Percentiles rank a stretch among this genome's conserved stretches.
phyloP scores from a whole-genome alignment of 35 echinoderm and acorn worm species.

The Apostichopus parvimensis region DNA sequence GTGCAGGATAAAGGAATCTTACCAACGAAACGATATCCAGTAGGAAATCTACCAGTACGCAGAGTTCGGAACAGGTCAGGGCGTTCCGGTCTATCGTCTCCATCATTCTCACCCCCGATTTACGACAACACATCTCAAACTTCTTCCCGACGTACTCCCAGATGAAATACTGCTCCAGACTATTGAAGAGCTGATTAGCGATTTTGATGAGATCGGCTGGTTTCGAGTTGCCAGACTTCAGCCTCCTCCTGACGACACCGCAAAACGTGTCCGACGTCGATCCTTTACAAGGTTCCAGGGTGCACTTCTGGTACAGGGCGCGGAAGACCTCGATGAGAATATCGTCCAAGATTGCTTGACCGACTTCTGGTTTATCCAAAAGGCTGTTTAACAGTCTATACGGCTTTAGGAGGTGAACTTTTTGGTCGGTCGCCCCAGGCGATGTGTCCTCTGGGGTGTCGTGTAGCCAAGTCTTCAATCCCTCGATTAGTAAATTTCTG shows the following conservation, averaged over 20 bases:
- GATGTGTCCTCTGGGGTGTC: constrained; percentile 55
- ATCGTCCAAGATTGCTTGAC: constrained; percentile 84
- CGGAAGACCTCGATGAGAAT: constrained; percentile 94
- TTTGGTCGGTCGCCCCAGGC: constrained; percentile 53
- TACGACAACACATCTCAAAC: constrained; percentile 91
- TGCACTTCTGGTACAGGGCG: constrained; percentile 85
- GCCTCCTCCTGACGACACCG: constrained; percentile 26
- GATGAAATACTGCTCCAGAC: constrained; percentile 94
- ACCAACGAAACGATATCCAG: constrained; percentile 95
- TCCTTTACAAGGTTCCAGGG: neutral
- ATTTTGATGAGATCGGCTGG: constrained; percentile 92
- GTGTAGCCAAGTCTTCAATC: constrained; percentile 79
- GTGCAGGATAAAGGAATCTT: constrained; percentile 13
- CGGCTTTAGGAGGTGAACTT: constrained; percentile 69
- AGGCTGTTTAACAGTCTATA: constrained; percentile 95
- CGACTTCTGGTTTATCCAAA: constrained; percentile 94
- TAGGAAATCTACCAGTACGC: constrained; percentile 89
- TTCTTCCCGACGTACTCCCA: constrained; percentile 93
- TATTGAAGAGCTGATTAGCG: constrained; percentile 90
- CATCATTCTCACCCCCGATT: constrained; percentile 51
- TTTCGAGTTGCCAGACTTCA: constrained; percentile 40
- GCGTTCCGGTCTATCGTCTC: neutral
- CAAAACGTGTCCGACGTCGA: constrained; percentile 43
- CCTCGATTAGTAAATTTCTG: constrained; percentile 74
- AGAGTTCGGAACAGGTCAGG: constrained; percentile 82